Evolutionary conservation across 1,140 invertebrate species (phyloP).

Genomic region (Drosophila grimshawi): DNA sequence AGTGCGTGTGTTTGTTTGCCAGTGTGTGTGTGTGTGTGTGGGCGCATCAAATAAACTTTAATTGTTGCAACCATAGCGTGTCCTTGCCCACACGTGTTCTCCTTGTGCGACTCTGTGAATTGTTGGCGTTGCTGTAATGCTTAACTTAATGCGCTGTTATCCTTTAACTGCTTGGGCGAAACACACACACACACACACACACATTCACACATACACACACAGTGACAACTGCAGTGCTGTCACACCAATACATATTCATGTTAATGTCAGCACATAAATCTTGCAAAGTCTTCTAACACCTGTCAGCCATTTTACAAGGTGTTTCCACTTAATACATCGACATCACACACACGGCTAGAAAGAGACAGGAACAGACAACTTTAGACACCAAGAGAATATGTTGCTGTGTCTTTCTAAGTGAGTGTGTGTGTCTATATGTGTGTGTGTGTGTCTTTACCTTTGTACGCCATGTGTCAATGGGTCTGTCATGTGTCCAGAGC

Average conservation of each 20-base stretch:
- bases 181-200: constrained; percentile 22
- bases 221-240: constrained; percentile 50
- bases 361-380: constrained; percentile 5
- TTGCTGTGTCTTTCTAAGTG: constrained; percentile 1
- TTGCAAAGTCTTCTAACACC: constrained; percentile 83
- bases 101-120: constrained; percentile 34
- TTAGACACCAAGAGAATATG: constrained; percentile 3
- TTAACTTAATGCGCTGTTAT: constrained; percentile 82
- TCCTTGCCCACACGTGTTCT: constrained; percentile 73
- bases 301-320: constrained; percentile 83
- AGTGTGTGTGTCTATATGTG: constrained; percentile 22
- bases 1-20: constrained; percentile 12
- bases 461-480: constrained; percentile 81
- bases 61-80: constrained; percentile 80
- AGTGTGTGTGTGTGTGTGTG: constrained; percentile 48
- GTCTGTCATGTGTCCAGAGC: constrained; percentile 78
- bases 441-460: constrained; percentile 55
- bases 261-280: constrained; percentile 83
- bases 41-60: constrained; percentile 78
- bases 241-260: constrained; percentile 79
- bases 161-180: constrained; percentile 78
- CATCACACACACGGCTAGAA: constrained; percentile 20
- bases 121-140: constrained; percentile 72
- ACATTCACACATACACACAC: constrained; percentile 8
- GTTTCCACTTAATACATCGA: constrained; percentile 80